Evolutionary conservation across 2,113 vertebrate genomes (phyloP).

Genomic region (Sakesphorus luctuosus): DNA sequence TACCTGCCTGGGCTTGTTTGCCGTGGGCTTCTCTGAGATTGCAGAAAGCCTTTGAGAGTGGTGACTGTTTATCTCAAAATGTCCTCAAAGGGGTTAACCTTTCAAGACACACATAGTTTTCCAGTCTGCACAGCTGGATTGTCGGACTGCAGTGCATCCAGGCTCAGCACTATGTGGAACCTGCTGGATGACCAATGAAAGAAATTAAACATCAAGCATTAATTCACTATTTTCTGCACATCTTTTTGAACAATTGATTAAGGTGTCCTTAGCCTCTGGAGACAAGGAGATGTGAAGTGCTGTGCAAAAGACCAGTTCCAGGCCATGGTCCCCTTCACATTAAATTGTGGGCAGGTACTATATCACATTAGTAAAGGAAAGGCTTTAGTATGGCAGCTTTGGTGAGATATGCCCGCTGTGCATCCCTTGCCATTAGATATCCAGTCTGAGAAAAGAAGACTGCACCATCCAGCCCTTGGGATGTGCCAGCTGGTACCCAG

Average conservation of each 20-base stretch:
- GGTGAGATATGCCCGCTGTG: fast-evolving
- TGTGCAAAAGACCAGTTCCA: not conserved
- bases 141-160: not conserved
- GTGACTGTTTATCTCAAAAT: not conserved
- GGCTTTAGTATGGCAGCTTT: not conserved
- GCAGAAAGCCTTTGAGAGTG: not conserved
- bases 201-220: not conserved
- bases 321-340: fast-evolving
- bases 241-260: not conserved
- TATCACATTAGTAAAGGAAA: not conserved
- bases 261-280: not conserved
- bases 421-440: not conserved
- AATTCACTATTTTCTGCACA: not conserved
- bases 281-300: not conserved
- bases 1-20: not conserved
- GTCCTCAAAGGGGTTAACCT: not conserved
- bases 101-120: not conserved
- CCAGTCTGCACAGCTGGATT: not conserved
- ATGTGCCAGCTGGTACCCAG: not conserved
- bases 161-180: fast-evolving
- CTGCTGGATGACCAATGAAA: not conserved
- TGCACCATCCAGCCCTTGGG: not conserved
- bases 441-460: not conserved
- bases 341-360: not conserved
- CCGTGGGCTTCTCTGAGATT: not conserved